Base-by-base conservation (phyloP, 2,113 vertebrate species). In the Ia io region DNA sequence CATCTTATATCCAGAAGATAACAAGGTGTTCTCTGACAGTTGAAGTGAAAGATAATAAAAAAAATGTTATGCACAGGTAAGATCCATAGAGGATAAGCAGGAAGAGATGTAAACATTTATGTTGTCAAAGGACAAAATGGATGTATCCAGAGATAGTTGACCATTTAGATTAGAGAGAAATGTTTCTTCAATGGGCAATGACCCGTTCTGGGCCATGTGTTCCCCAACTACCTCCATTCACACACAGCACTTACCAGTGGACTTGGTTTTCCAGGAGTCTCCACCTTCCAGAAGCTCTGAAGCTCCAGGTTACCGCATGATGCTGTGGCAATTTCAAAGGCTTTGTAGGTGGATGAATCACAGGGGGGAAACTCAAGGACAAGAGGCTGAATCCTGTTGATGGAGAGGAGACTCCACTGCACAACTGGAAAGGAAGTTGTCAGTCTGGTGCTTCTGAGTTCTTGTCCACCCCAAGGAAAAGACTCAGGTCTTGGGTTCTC, bases 1-100 rank as follows among this genome's bases (percentile, higher is more conserved):
- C 14, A 17, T 80, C 87, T 95, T 67, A 23, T 32, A 83, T 22
- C 23, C 59, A 44, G 6, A 96, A 32, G 73, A 78, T 73, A 51
- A 22, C 2, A 71, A 94, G 10, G 32, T 90, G 30, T 77, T 73
- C 35, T 71, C 76, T 67, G 35, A 35, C 20, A 67, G 47, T 5
- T 90, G 51, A 95, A 73, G 73, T 91, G 94, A 32, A 93, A 69
- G 78, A 25, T 49, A 86, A 85, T 49, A 70, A 28, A 77, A 77
- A 53, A 74, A 90, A 22, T 70, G 23, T 86, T 90, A 90, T 71
- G 89, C 37, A 56, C 47, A 84, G 80, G 47, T 77, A 90, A 84
- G 25, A 82, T 53, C 30, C 12, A 25, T 69, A 80, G 77, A 82
- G 9, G 10, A 56, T 44, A 59, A 12, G 13, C 37, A 89, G 18